Base-by-base conservation (phyloP, 2,888 invertebrate genomes). In the Tipula vernalis region DNA sequence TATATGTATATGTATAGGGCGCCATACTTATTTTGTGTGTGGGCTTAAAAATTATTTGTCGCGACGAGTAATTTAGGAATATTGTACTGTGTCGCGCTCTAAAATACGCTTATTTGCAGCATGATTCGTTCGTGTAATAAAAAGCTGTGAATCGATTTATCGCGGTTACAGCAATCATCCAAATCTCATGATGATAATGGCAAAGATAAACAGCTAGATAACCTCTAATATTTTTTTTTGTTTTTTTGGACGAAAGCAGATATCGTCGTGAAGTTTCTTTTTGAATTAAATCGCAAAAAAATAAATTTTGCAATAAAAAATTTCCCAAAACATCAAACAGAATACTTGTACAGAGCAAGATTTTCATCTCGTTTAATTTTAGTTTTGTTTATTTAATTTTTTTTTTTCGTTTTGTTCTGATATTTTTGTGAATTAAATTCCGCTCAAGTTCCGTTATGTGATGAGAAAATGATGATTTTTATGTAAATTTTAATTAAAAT, bases 401-500 rank as follows among this genome's bases (percentile, higher is more conserved):
- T 28, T 71, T 71, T 57, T 57, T 18, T 51, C 13, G 10, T 10
- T 47, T 51, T 6, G 5, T 57, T 28, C 71, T 18, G 71, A 71
- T 28, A 12, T 71, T 71, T 71, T 71, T 71, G 71, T 71, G 71
- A 71, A 71, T 71, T 71, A 71, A 71, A 71, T 71, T 71, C 71
- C 71, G 71, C 12, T 71, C 28, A 71, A 71, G 71, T 71, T 71
- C 71, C 71, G 71, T 18, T 57, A 28, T 57, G 28, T 18, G 57
- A 57, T 57, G 57, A 57, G n/a, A 57, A 71, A 71, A 71, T 71
- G 28, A 71, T 71, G 71, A 71, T 71, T 71, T 15, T 71, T 71
- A 71, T 71, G 71, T 71, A 71, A 71, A 71, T 71, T 71, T 71
- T 71, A 71, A 71, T 71, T 71, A 71, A 71, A 71, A 71, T 71